phyloP scores from a whole-genome alignment of 2,113 vertebrate species.

The Ceyx margarethae region DNA sequence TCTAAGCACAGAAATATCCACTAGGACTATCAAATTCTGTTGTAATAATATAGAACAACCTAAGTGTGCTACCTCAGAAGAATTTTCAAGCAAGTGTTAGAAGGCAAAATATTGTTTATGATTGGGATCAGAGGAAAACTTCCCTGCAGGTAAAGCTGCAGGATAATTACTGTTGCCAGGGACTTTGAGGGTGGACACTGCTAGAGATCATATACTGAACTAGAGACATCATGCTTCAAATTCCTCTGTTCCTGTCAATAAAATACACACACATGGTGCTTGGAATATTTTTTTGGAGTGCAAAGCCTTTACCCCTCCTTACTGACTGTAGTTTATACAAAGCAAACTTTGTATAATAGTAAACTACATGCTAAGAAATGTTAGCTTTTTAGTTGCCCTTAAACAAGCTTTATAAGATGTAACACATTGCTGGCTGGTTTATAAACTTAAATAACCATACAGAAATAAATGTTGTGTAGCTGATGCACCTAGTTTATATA shows the following conservation, averaged over 20 bases:
- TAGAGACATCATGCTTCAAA: neutral
- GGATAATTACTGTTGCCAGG: neutral
- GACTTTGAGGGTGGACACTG: neutral
- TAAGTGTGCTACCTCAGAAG: neutral
- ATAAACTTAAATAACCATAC: neutral
- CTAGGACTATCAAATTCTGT: neutral
- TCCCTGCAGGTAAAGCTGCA: neutral
- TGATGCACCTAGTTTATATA: neutral
- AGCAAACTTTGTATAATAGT: neutral
- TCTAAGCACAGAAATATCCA: neutral
- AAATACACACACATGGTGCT: neutral
- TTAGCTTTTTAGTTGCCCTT: neutral
- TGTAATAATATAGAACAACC: neutral
- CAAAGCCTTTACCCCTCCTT: neutral
- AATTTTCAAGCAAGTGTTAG: neutral
- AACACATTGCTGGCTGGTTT: neutral
- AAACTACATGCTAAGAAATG: neutral
- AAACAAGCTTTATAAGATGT: neutral
- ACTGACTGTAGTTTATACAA: neutral
- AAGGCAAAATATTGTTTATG: neutral
- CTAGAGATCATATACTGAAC: neutral
- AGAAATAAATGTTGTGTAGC: neutral
- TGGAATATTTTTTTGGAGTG: neutral
- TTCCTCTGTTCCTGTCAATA: neutral
- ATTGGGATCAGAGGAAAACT: neutral